Evolutionary conservation across 1,140 invertebrate species (phyloP), one percentile per base, ranked within the genome.

Genomic region (Trichonephila clavipes): DNA sequence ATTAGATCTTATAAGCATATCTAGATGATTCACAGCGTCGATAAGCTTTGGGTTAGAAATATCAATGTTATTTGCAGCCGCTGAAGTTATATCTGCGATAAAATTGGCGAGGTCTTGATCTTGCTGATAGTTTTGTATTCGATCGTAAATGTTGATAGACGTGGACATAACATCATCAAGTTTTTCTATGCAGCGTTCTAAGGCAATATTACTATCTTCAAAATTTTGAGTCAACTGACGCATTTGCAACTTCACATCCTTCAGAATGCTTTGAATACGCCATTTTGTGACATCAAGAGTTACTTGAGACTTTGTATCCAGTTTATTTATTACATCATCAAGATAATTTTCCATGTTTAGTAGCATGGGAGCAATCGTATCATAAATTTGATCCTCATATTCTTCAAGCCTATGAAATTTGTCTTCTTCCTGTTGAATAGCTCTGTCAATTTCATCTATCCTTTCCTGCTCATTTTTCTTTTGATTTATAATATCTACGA

Each of bases 41-140:
- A 16, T 28, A 0, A 87, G 28, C 2, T 87, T 34, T 5, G 59
- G 24, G 40, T 69, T 61, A 40, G 18, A 12, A 24, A 69, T 58
- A 51, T 19, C 19, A 3, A 89, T 72, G 19, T 58, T 5, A 5
- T 72, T 51, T 5, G 8, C 40, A 72, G 62, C 34, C 21, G 51
- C 28, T 16, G 88, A 89, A 34, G 21, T 69, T n/a, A 89, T 69
- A 24, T 72, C 66, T 72, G 66, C 88, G 16, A 89, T 28, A 10
- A 44, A 89, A 12, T 51, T 58, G 16, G 66, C 28, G 4, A 89
- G 8, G 2, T 69, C 14, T 28, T 72, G 64, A 14, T 72, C 34
- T n/a, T 89, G 21, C 10, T 72, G 66, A 59, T 89, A 89, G 16
- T 51, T 58, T 89, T 89, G 34, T 21, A 89, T 89, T 6, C 24